Percentiles rank a stretch among this genome's conserved stretches.
Conservation (phyloP, 2,113 vertebrate genomes). For the Toxotes jaculatrix region DNA sequence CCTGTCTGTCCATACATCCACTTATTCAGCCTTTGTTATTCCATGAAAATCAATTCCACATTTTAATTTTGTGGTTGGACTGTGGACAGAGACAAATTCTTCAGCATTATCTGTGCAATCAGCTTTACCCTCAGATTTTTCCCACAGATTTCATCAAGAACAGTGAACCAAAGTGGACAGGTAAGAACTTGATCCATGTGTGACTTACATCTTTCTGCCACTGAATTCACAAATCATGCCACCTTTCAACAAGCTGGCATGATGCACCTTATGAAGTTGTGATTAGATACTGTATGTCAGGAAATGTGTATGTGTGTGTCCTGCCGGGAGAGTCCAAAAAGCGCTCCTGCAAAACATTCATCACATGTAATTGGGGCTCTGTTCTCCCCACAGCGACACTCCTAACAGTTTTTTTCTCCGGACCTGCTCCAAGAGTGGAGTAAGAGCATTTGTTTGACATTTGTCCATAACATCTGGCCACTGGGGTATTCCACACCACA, state of each 20-base stretch:
- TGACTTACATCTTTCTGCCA: not conserved
- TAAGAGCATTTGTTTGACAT: conserved; percentile 85
- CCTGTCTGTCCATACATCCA: conserved; percentile 30
- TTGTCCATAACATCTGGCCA: conserved; percentile 86
- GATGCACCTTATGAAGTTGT: conserved; percentile 27
- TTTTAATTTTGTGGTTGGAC: conserved; percentile 22
- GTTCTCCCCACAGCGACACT: conserved; percentile 67
- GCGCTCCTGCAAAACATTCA: conserved; percentile 64
- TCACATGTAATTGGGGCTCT: conserved; percentile 65
- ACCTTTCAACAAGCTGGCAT: conserved; percentile 26
- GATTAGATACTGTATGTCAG: conserved; percentile 31
- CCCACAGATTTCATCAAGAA: conserved; percentile 11
- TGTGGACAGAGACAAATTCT: conserved; percentile 34
- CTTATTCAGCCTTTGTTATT: conserved; percentile 34
- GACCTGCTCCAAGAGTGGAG: conserved; percentile 70
- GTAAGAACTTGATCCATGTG: no score
- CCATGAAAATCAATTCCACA: conserved; percentile 32
- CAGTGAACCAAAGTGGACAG: not conserved
- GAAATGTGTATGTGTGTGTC: conserved; percentile 26
- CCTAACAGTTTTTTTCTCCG: conserved; percentile 57
- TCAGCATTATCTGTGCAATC: conserved; percentile 19
- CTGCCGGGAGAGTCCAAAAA: conserved; percentile 55
- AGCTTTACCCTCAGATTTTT: conserved; percentile 7
- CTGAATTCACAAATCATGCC: conserved; percentile 18
- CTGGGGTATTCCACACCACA: conserved; percentile 77